Evolutionary conservation across 2,113 vertebrate species (phyloP).

Genomic region (Xyrauchen texanus): DNA sequence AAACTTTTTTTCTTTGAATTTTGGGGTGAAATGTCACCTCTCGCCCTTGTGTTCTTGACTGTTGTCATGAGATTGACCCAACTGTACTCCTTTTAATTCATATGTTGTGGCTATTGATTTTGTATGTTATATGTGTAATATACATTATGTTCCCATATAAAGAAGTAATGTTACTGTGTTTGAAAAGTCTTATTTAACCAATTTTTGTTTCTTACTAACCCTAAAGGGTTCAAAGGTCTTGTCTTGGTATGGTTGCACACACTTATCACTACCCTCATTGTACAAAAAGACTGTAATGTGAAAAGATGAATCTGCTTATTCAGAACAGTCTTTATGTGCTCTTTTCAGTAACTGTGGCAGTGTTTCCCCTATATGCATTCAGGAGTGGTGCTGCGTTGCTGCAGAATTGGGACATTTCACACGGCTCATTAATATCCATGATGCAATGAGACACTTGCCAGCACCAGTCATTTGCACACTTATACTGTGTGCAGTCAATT

Average conservation of each 20-base stretch:
- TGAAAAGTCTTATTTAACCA: not conserved
- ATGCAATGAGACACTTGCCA: no score
- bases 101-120: not conserved
- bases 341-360: not conserved
- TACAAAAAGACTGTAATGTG: not conserved
- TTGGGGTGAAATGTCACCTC: no score
- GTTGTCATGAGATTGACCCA: not conserved
- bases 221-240: not conserved
- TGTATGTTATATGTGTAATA: not conserved
- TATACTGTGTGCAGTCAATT: no score
- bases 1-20: no score
- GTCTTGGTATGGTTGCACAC: not conserved
- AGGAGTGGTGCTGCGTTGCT: not conserved
- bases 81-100: not conserved
- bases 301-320: not conserved
- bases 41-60: no score
- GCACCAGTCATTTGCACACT: no score
- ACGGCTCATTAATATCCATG: no score
- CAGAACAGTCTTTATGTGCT: not conserved
- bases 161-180: not conserved
- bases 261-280: not conserved
- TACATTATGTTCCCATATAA: not conserved
- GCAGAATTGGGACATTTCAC: no score
- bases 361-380: no score
- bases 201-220: not conserved